Base-by-base conservation (phyloP, 2,888 invertebrate genomes). In the Oscheius onirici region DNA sequence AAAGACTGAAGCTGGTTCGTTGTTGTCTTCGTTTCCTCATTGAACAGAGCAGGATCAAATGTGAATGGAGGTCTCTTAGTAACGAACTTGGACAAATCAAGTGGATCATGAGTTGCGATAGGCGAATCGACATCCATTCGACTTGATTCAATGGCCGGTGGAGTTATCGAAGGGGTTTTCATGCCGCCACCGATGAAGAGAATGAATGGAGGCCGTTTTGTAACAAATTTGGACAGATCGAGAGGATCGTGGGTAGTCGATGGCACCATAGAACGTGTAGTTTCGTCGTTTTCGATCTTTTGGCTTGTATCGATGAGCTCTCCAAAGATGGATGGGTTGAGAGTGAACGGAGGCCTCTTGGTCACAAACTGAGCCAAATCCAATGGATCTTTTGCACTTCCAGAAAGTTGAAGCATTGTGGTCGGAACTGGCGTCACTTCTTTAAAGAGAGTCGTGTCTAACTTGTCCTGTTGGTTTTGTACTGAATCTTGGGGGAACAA, bases 311-410 rank as follows among this genome's bases (percentile, higher is more conserved):
- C 49, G 26, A 63, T 17, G 13, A 63, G 44, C 20, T 46, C 63
- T 15, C 63, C 63, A 63, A 63, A 63, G 49, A 63, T 63, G 1
- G 46, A 15, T 46, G 63, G 63, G 17, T 49, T 49, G 15, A 63
- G 34, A 13, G 63, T 63, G 49, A 49, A 63, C 1, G 34, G 49
- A 2, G 63, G 49, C 28, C 34, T 13, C 17, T 63, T 49, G 1
- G 63, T 63, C 46, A 63, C 63, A 63, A 63, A 63, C 46, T 63
- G 20, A 24, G 63, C 46, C 49, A 63, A 28, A 49, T 63, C 63
- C 34, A 63, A 49, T 15, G 49, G 49, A 34, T 63, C 63, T n/a
- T 10, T 49, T 11, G 34, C 40, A n/a, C 6, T 28, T 26, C 34
- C 54, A 26, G n/a, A n/a, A 3, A 22, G 8, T 1, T 63, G 24